Evolutionary conservation across 2,113 vertebrate genomes (phyloP).

Genomic region (Carassius auratus): DNA sequence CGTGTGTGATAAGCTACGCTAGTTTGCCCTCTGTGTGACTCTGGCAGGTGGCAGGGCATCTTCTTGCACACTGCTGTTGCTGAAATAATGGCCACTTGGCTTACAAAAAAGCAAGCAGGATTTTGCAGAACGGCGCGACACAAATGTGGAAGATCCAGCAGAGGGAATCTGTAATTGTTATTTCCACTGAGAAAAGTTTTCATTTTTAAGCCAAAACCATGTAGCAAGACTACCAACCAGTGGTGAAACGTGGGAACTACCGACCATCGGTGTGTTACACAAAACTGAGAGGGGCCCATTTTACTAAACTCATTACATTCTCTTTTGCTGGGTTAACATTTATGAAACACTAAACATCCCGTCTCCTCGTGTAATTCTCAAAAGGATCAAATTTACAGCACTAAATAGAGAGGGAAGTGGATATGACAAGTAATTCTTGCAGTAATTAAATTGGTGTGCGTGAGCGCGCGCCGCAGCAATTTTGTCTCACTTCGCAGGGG

Average conservation of each 20-base stretch:
- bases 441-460: conserved; percentile 69
- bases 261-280: conserved; percentile 47
- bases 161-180: background rate
- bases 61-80: background rate
- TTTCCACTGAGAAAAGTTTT: background rate
- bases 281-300: conserved; percentile 50
- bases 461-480: conserved; percentile 65
- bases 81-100: background rate
- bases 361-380: conserved; percentile 67
- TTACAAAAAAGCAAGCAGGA: conserved; percentile 13
- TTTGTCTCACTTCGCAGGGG: conserved; percentile 65
- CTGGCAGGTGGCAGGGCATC: background rate
- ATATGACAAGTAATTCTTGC: conserved; percentile 78
- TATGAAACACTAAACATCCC: conserved; percentile 68
- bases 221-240: conserved; percentile 78
- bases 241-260: conserved; percentile 59
- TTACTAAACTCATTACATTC: conserved; percentile 63
- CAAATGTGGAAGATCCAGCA: background rate
- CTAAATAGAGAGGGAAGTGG: conserved; percentile 73
- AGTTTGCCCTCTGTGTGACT: background rate
- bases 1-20: conserved; percentile 2
- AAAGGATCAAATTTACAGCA: conserved; percentile 66
- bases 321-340: conserved; percentile 67
- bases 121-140: background rate
- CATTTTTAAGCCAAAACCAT: background rate